Conservation (phyloP, 2,888 invertebrate genomes). For the Melanchra persicariae region DNA sequence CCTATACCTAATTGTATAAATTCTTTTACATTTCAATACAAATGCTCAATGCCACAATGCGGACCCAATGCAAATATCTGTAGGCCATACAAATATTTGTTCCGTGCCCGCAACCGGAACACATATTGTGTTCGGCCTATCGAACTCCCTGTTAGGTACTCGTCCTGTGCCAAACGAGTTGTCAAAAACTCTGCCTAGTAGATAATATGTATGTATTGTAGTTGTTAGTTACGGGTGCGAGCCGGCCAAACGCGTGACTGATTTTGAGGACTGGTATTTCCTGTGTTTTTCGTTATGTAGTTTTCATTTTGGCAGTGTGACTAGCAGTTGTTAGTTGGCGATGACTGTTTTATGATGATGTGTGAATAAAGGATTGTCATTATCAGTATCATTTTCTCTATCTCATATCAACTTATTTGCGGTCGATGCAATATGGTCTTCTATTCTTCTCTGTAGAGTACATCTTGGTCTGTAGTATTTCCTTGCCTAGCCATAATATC, state of each 20-base stretch:
- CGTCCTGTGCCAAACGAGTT: slow-evolving; percentile 27
- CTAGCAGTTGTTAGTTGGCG: too few species aligned
- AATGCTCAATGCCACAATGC: background rate
- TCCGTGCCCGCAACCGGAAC: slow-evolving; percentile 34
- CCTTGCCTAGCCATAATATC: background rate
- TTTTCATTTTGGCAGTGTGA: background rate
- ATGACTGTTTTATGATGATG: background rate
- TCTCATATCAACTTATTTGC: background rate
- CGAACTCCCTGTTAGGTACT: slow-evolving; percentile 18
- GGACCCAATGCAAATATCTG: slow-evolving; percentile 29
- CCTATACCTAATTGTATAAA: background rate
- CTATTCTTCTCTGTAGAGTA: background rate
- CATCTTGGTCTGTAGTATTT: background rate
- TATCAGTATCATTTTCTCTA: too few species aligned
- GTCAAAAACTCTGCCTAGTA: slow-evolving; percentile 23
- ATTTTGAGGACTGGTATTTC: background rate
- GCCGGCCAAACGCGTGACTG: background rate
- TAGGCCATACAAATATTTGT: slow-evolving; percentile 30
- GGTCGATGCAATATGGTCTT: too few species aligned
- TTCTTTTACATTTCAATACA: slow-evolving; percentile 3
- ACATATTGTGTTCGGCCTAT: slow-evolving; percentile 29
- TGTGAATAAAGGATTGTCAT: background rate
- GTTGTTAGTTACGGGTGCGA: slow-evolving; percentile 7
- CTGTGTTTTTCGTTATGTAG: background rate
- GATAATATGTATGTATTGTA: background rate